These are phyloP conservation scores for Epicampocera succincta DNA, from an alignment of 2,888 invertebrate genomes.

Conservation along the genomic window DNA sequence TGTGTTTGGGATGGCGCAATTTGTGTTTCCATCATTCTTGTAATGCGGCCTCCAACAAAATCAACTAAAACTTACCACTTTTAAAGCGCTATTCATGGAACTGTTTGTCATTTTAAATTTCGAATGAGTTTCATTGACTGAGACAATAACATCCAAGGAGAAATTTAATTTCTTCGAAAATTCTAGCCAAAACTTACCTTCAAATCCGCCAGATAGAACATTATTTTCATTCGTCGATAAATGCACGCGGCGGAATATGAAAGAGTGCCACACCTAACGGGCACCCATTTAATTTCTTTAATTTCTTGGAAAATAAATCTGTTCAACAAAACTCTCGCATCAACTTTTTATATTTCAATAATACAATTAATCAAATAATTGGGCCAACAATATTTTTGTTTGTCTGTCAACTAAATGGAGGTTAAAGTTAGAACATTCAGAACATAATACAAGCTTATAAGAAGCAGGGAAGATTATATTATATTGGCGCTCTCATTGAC, in stretches of 20 bases:
- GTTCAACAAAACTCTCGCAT: neutral
- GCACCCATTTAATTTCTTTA: slow-evolving; percentile 75
- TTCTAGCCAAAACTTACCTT: slow-evolving; percentile 54
- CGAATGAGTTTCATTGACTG: slow-evolving; percentile 61
- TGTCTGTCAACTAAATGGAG: slow-evolving; percentile 6
- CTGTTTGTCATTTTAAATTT: slow-evolving; percentile 59
- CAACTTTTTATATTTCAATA: slow-evolving; percentile 54
- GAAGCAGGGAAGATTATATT: slow-evolving; percentile 69
- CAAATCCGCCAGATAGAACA: slow-evolving; percentile 56
- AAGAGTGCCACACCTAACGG: slow-evolving; percentile 72
- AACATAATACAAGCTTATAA: slow-evolving; percentile 65
- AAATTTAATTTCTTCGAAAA: slow-evolving; percentile 60
- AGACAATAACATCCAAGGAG: slow-evolving; percentile 49
- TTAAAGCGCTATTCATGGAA: slow-evolving; percentile 54
- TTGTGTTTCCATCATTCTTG: too few relatives aligned
- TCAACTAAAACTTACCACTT: slow-evolving; percentile 68
- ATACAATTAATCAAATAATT: slow-evolving; percentile 69
- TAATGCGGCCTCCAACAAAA: too few relatives aligned
- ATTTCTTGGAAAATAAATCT: slow-evolving; percentile 72
- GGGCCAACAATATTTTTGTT: slow-evolving; percentile 63
- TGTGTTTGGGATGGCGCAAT: too few relatives aligned
- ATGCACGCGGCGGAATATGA: slow-evolving; percentile 68
- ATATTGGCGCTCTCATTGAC: slow-evolving; percentile 59
- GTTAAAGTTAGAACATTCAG: too few relatives aligned
- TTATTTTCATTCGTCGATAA: slow-evolving; percentile 43